phyloP scores from a whole-genome alignment of 2,888 invertebrate genomes.

The Adelognathus sp. region DNA sequence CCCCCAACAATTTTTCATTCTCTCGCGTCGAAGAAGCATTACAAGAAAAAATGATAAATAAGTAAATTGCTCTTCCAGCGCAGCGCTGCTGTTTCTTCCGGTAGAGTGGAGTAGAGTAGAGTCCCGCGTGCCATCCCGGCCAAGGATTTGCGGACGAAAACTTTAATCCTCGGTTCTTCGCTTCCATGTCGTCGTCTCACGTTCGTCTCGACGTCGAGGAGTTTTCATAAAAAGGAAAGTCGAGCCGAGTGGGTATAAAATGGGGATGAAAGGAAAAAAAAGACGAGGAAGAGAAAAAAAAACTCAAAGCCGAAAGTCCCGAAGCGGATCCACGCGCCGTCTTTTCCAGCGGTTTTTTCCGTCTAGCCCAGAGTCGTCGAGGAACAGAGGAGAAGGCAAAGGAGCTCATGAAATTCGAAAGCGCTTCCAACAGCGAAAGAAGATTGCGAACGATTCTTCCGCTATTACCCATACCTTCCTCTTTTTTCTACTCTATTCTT shows the following conservation, averaged over 20 bases:
- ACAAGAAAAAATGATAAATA: neutral
- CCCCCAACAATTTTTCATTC: conserved; percentile 24
- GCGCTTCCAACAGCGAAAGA: neutral
- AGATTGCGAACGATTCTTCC: neutral
- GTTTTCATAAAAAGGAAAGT: conserved; percentile 49
- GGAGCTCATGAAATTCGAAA: neutral
- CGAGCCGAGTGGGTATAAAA: conserved; percentile 19
- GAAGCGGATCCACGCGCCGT: neutral
- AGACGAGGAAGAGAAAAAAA: too few species aligned
- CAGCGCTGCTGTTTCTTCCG: neutral
- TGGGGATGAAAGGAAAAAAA: too few species aligned
- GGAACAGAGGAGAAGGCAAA: neutral
- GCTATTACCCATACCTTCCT: neutral
- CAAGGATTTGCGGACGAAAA: conserved; percentile 47
- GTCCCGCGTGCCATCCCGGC: conserved; percentile 40
- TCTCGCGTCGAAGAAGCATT: neutral
- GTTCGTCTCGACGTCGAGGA: conserved; percentile 8
- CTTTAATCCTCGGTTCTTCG: conserved; percentile 32
- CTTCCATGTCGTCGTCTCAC: conserved; percentile 7
- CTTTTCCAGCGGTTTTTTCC: neutral
- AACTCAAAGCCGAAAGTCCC: conserved; percentile 32
- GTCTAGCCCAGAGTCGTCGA: neutral
- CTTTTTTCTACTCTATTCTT: neutral
- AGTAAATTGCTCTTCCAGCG: neutral
- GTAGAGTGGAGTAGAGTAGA: conserved; percentile 18